A percentile compares a stretch with the other conserved stretches of the same genome.
Evolutionary conservation across 2,888 invertebrate species (phyloP).

Genomic region (Acanthosoma haemorrhoidale): DNA sequence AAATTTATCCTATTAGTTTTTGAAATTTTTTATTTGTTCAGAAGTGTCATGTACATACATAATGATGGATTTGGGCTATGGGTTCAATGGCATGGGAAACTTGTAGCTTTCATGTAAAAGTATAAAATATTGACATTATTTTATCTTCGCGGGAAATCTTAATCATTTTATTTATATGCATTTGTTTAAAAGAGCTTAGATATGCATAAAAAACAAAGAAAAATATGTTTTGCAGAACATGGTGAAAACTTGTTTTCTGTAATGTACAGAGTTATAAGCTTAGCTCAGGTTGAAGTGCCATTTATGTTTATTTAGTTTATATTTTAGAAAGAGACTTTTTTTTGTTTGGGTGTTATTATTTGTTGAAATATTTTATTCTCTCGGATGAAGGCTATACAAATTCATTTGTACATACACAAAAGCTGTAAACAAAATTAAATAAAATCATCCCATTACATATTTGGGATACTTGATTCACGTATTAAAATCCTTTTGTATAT

Average conservation of each 20-base stretch:
- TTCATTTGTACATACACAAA: slow-evolving; percentile 13
- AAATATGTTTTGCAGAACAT: background rate
- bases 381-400: slow-evolving; percentile 6
- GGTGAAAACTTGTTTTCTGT: slow-evolving; percentile 7
- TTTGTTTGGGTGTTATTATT: background rate
- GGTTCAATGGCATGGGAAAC: slow-evolving; percentile 5
- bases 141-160: background rate
- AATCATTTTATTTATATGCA: background rate
- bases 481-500: background rate
- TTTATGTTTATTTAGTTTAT: slow-evolving; percentile 4
- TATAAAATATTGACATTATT: background rate
- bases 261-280: background rate
- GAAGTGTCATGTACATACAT: slow-evolving; percentile 14
- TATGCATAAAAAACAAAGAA: background rate
- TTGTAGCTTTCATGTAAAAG: slow-evolving; percentile 9
- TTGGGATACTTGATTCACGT: background rate
- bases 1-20: background rate
- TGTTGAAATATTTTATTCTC: background rate
- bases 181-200: too few species aligned
- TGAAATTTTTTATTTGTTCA: background rate
- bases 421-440: background rate
- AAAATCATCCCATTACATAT: background rate
- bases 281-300: slow-evolving; percentile 14
- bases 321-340: slow-evolving; percentile 5
- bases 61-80: background rate